Base-by-base conservation (phyloP, 2,797 vertebrate genomes). In the Nyctibius grandis region DNA sequence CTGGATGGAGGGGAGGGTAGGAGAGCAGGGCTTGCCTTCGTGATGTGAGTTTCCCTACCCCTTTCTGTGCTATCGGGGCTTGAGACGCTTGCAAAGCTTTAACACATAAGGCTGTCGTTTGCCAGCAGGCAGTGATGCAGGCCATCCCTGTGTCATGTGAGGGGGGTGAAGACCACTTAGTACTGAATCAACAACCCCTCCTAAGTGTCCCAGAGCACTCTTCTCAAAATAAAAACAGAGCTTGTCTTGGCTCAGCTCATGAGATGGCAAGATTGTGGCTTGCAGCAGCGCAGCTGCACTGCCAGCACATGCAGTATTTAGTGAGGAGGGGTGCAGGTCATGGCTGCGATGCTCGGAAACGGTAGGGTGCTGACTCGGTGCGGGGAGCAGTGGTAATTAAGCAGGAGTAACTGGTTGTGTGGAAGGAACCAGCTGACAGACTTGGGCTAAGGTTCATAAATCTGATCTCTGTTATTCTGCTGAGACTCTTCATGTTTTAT, bases 61-160 rank as follows among this genome's bases (percentile, higher is more conserved):
- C 33, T 5, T 89, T 23, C 42, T 68, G 67, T 53, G 56, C 50
- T 19, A 5, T 29, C 33, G 15, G 40, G 21, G 40, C 44, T 47
- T 16, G 48, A 50, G 73, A 48, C 4, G 1, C 74, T 83, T 69
- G 61, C 50, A 81, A 53, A 88, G 38, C 61, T 81, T 38, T 73
- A 29, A 48, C 7, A 3, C 2, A 0, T 4, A 25, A 18, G 34
- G 19, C 45, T 63, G 54, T 42, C 12, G 9, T 42, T n/a, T 45
- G 63, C n/a, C 33, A 48, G 76, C 51, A 36, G 47, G 28, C 15
- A 42, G 60, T 4, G 47, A 53, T 15, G 23, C 29, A 19, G 60
- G 20, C 33, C 17, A 4, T 33, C 40, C 42, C 75, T 28, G 40
- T 23, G 1, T 53, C 4, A 0, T 6, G 31, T 4, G 33, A 57